Percentiles rank a stretch among this genome's conserved stretches.
These are phyloP conservation scores for Cabera pusaria DNA, from an alignment of 2,888 invertebrate genomes.

Conservation along the genomic window DNA sequence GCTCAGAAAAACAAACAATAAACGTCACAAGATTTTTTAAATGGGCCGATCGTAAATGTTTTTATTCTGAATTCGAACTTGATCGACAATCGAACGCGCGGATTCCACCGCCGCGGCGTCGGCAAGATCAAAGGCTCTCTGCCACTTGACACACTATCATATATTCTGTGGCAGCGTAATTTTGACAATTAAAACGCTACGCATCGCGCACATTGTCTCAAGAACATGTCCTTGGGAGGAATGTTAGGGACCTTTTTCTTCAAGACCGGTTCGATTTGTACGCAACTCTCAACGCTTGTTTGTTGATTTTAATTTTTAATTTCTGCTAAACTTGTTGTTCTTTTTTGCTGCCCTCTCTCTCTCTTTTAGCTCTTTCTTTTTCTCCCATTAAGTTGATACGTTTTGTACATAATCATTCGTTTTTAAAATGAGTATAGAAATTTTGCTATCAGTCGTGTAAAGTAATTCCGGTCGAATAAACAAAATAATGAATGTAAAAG, in stretches of 20 bases:
- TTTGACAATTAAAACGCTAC: constrained; percentile 80
- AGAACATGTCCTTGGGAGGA: constrained; percentile 73
- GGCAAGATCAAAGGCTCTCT: constrained; percentile 63
- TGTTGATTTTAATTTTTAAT: constrained; percentile 30
- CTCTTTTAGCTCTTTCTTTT: too few species aligned
- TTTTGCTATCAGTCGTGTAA: too few species aligned
- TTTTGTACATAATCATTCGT: too few species aligned
- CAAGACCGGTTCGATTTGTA: constrained; percentile 66
- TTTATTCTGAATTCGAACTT: constrained; percentile 1
- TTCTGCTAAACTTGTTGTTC: constrained; percentile 32
- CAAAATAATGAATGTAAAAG: too few species aligned
- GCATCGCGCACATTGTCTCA: constrained; percentile 66
- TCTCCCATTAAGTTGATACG: too few species aligned
- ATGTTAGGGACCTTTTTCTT: constrained; percentile 62
- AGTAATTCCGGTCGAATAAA: too few species aligned
- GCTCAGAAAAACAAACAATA: too few species aligned
- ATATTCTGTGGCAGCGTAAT: too few species aligned
- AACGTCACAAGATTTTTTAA: too few species aligned
- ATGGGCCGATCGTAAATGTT: too few species aligned
- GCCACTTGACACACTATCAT: too few species aligned
- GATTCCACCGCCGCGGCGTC: constrained; percentile 33
- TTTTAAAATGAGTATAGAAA: too few species aligned
- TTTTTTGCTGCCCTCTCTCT: constrained; percentile 39
- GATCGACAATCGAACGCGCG: constrained; percentile 24
- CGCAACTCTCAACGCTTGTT: constrained; percentile 37